Conservation (phyloP, 2,113 vertebrate species). For the Phocoena sinus region DNA sequence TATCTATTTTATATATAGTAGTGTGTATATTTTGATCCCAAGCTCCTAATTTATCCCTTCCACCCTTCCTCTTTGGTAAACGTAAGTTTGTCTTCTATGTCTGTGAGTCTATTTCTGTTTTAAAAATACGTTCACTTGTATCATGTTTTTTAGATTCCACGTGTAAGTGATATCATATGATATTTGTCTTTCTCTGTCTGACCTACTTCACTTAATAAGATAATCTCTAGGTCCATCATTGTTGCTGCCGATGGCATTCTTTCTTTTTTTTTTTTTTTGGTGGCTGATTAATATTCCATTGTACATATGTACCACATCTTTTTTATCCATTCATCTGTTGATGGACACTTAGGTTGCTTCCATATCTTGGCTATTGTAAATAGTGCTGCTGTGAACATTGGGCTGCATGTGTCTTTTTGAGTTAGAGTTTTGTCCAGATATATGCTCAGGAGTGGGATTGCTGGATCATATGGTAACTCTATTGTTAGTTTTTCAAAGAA, state of each 20-base stretch:
- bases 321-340: not conserved
- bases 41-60: too few species aligned
- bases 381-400: too few species aligned
- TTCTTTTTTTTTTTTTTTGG: not conserved
- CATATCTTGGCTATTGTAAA: not conserved
- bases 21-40: not conserved
- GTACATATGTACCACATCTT: rapidly evolving
- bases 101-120: not conserved
- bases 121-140: not conserved
- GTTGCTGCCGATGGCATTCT: not conserved
- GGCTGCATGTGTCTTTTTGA: not conserved
- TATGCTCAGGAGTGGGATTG: not conserved
- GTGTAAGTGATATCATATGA: not conserved
- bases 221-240: not conserved
- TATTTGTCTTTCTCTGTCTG: not conserved
- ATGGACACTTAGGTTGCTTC: not conserved
- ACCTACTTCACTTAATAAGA: not conserved
- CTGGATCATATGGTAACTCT: not conserved
- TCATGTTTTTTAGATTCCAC: not conserved
- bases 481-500: not conserved
- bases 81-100: not conserved
- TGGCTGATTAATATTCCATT: not conserved
- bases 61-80: too few species aligned
- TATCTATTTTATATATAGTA: not conserved
- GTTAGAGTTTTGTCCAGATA: not conserved